Conservation (phyloP, 2,888 invertebrate species). For the Drosophila paracracens region DNA sequence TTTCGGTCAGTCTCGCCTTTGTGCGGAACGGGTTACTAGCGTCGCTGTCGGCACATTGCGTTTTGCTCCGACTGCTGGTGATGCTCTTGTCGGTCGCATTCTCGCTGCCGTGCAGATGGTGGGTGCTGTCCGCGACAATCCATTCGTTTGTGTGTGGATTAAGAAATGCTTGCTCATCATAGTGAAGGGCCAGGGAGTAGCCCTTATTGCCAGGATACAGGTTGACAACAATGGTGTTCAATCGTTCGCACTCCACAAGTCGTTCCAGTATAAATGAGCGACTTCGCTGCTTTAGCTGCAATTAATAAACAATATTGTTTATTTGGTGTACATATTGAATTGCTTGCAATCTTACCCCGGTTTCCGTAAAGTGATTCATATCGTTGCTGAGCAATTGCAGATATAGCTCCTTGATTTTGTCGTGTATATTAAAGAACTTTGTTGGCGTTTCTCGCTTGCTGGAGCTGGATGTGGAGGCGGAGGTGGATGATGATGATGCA, state of each 20-base stretch:
- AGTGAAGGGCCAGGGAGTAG: slow-evolving; percentile 88
- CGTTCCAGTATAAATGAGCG: slow-evolving; percentile 92
- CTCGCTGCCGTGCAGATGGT: slow-evolving; percentile 27
- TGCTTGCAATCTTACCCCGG: slow-evolving; percentile 77
- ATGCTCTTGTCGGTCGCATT: slow-evolving; percentile 31
- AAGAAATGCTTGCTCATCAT: slow-evolving; percentile 84
- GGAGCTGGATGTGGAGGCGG: slow-evolving; percentile 42
- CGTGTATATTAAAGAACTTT: slow-evolving; percentile 84
- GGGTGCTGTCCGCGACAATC: slow-evolving; percentile 59
- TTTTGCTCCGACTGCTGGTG: slow-evolving; percentile 52
- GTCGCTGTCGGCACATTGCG: slow-evolving; percentile 23
- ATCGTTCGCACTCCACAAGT: slow-evolving; percentile 92
- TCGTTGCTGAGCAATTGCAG: slow-evolving; percentile 83
- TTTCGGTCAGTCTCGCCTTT: slow-evolving; percentile 41
- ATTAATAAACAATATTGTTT: slow-evolving; percentile 2
- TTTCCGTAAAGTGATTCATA: slow-evolving; percentile 83
- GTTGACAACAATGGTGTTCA: slow-evolving; percentile 95
- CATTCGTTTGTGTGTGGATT: slow-evolving; percentile 69
- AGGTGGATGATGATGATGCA: slow-evolving; percentile 4
- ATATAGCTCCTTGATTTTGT: slow-evolving; percentile 84
- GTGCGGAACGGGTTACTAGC: slow-evolving; percentile 22
- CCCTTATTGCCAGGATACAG: slow-evolving; percentile 97
- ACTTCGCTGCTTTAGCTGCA: slow-evolving; percentile 83
- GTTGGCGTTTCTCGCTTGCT: slow-evolving; percentile 55
- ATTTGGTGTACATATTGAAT: not conserved